Evolutionary conservation across 2,113 vertebrate species (phyloP), one percentile per base, ranked within the genome.

Genomic region (Tursiops truncatus): DNA sequence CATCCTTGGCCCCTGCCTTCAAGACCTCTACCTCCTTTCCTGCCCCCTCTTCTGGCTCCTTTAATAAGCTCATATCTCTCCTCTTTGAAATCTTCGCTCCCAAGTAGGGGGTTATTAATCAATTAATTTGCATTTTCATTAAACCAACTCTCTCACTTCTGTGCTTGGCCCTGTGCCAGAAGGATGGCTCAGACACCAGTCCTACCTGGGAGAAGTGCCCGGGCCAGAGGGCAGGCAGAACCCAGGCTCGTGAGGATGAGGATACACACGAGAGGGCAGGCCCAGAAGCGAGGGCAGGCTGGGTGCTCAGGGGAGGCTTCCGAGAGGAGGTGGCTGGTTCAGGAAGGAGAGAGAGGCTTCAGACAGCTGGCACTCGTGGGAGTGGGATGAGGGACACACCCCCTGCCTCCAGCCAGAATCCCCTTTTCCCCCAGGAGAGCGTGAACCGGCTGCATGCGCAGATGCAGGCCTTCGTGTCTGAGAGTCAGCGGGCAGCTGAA

Each of bases 401-500:
- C 58, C 9, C 63, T 0, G 50, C n/a, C 56, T 91, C 74, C 80
- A 88, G 82, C 65, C 8, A 3, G 60, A 28, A 83, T 36, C 88
- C 13, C 41, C 18, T 23, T 6, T 6, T 33, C 53, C 62, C 31
- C 5, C 96, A 99, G 99, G 99, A 99, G 89, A 99, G 98, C 0
- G 98, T 99, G 96, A 98, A 98, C 95, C 98, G 95, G 23, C 97
- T 99, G 96, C 99, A 99, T 93, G 98, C 98, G 0, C 99, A 99
- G 96, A 99, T 99, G 98, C 96, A 99, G 89, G 98, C 97, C 0
- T 99, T 99, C 0, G 97, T 99, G 79, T 99, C 98, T 0, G 98
- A 99, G 93, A 99, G 99, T 85, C 99, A 99, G 96, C 95, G 93
- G 7, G 99, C 99, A 0, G 99, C 99, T 0, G 98, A 99, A 89